Base-by-base conservation (phyloP, 1,140 invertebrate species). In the Achroia grisella region DNA sequence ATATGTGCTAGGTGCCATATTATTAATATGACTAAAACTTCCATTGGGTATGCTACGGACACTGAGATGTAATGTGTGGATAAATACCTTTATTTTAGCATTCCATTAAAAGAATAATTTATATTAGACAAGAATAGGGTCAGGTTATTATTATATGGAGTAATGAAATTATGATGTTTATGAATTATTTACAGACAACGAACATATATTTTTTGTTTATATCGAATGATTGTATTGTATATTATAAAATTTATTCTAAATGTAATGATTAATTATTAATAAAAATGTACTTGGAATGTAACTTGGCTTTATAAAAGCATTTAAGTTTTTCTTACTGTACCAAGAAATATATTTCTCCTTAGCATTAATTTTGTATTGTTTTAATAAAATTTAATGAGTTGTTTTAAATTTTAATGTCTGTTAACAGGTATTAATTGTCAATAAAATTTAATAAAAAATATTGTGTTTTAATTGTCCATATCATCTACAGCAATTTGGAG, bases 351-450 rank as follows among this genome's bases (percentile, higher is more conserved):
- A 41, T 32, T 37, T 32, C 41, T 46, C 43, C 28, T 39, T 43
- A 33, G 44, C 28, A 2, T 3, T 2, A 23, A 23, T 52, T 52
- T 57, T 52, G 42, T 48, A 50, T n/a, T 47, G 45, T 52, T 47
- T 47, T 45, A 36, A 46, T 49, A 30, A 35, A 40, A 42, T 42
- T n/a, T n/a, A 32, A 17, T 17, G 30, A 41, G 40, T 40, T 48
- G 46, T 48, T 48, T 48, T 36, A 44, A 50, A 29, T 23, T 50
- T 41, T 55, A 47, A 56, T 56, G 52, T 39, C 39, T 60, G 57
- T 56, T 60, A 52, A 55, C 42, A 42, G 39, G 52, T 35, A 30
- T 37, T 49, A 54, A 48, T 36, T 44, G 39, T 44, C 31, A 30
- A 39, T 52, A 60, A 52, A 46, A 29, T 42, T 39, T 11, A 52